Base-by-base conservation (phyloP, 2,888 invertebrate genomes). In the Amitus sp. region DNA sequence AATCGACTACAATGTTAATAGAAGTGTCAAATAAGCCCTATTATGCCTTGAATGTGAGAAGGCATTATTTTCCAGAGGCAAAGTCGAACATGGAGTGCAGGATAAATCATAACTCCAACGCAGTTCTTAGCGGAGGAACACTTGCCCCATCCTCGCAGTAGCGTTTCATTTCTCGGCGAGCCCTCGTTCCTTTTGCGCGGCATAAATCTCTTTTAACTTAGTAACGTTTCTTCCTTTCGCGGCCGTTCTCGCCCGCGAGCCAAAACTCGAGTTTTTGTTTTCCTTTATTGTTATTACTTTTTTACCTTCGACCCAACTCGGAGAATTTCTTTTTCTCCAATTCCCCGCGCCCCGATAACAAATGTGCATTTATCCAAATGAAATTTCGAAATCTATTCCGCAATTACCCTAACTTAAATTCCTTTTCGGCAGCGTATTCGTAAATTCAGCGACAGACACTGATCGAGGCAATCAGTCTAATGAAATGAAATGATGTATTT, bases 101-200 rank as follows among this genome's bases (percentile, higher is more conserved):
- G 65, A 69, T 69, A 68, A 70, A 70, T 69, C 70, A 69, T 66
- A 68, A 67, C 64, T 67, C 57, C 46, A 51, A 58, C 62, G 64
- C 62, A 59, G 59, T 65, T 65, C 47, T 61, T 58, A 52, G 50
- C 53, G 64, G 52, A 62, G 65, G 53, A 63, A 57, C 59, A 47
- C 54, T 62, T 37, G 55, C 19, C 48, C 50, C 43, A 57, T 58
- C 51, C 61, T 46, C 52, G 59, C 49, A 28, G 47, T 50, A 46
- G 63, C 62, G 55, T 70, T 69, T 67, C 67, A 68, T 68, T 68
- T 67, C 67, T 65, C 56, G 46, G 52, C 58, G 56, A 59, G 60
- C 62, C 59, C 65, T 66, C 58, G 61, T 64, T 70, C 61, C 64
- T 58, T 59, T 54, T 51, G 58, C 65, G 58, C 52, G 52, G 52